Percentiles rank a stretch among this genome's conserved stretches.
Evolutionary conservation across 2,113 vertebrate species (phyloP).

Genomic region (Larimichthys crocea): DNA sequence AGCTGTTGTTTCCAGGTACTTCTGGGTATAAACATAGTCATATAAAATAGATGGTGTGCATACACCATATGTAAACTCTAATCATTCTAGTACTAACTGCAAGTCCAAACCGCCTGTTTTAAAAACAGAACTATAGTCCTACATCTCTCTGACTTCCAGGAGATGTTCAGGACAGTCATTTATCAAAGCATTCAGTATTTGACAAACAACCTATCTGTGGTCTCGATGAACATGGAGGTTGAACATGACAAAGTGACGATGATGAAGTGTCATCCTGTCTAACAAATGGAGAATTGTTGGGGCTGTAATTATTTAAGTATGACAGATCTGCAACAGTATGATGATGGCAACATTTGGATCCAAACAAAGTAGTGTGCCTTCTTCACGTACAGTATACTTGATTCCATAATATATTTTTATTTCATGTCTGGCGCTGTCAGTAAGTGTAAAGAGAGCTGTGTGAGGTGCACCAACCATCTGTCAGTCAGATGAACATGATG

Average conservation of each 20-base stretch:
- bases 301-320: conserved; percentile 30
- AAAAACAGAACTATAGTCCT: not conserved
- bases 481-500: conserved; percentile 26
- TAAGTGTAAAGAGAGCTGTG: conserved; percentile 27
- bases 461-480: conserved; percentile 30
- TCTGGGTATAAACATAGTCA: not conserved
- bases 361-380: conserved; percentile 1
- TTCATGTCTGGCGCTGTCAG: conserved; percentile 1
- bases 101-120: not conserved
- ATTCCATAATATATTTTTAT: conserved; percentile 35
- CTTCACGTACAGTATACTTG: not conserved
- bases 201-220: conserved; percentile 33
- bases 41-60: not conserved
- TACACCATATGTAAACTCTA: conserved; percentile 1
- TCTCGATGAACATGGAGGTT: conserved; percentile 24
- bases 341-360: conserved; percentile 10
- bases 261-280: conserved; percentile 27
- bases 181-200: conserved; percentile 37
- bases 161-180: conserved; percentile 13
- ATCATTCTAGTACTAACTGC: conserved; percentile 8
- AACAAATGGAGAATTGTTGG: conserved; percentile 27
- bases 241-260: conserved; percentile 44
- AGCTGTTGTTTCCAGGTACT: conserved; percentile 1
- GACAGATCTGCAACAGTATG: not conserved
- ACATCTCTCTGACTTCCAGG: not conserved